Percentiles rank a stretch among this genome's conserved stretches.
Evolutionary conservation across 2,797 vertebrate genomes (phyloP).

Genomic region (Staurois parvus): DNA sequence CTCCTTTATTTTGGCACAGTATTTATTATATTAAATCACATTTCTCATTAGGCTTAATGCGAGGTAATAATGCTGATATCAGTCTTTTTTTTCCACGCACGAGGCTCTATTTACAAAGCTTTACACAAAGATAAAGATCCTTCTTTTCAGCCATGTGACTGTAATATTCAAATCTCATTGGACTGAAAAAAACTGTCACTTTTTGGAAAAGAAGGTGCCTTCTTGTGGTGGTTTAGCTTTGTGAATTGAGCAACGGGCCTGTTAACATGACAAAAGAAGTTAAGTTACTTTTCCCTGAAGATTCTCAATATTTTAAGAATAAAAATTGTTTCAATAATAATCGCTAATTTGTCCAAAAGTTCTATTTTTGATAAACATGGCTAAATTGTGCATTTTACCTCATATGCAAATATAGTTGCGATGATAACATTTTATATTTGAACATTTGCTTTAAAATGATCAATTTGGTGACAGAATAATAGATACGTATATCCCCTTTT

Average conservation of each 20-base stretch:
- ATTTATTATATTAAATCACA: constrained; percentile 23
- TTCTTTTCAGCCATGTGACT: not conserved
- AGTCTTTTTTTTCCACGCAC: not conserved
- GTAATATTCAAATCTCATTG: not conserved
- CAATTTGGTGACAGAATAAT: not conserved
- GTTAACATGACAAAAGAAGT: constrained; percentile 1
- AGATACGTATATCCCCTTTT: not conserved
- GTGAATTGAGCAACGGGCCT: not conserved
- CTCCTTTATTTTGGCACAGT: constrained; percentile 73
- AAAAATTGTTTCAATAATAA: constrained; percentile 33
- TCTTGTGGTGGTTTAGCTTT: too few species aligned
- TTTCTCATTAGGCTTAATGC: constrained; percentile 73
- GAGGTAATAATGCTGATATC: constrained; percentile 80
- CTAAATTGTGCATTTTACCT: not conserved
- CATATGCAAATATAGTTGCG: not conserved
- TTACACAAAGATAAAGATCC: not conserved
- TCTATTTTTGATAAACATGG: not conserved
- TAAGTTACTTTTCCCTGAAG: constrained; percentile 20
- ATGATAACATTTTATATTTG: not conserved
- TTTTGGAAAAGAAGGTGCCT: not conserved
- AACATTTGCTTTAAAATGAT: not conserved
- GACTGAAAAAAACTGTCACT: not conserved
- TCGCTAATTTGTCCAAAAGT: not conserved
- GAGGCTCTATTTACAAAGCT: not conserved
- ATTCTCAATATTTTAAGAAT: constrained; percentile 24